Conservation (phyloP, 1,140 invertebrate species). For the Conus ventricosus region DNA sequence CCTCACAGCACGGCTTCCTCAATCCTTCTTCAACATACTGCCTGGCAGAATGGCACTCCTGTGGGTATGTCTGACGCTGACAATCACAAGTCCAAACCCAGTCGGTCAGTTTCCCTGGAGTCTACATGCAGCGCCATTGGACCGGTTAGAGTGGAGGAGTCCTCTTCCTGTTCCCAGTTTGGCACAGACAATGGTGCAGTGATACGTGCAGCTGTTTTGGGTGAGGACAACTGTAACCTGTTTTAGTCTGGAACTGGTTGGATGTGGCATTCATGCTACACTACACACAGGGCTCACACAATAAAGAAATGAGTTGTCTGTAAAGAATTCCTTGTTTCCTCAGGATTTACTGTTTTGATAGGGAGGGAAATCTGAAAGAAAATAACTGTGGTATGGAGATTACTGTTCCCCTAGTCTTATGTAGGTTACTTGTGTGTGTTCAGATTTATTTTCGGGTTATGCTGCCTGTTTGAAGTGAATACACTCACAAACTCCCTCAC, state of each 20-base stretch:
- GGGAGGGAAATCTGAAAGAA: too few species aligned
- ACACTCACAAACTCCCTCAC: too few species aligned
- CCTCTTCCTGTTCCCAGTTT: conserved; percentile 43
- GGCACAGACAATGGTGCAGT: conserved; percentile 66
- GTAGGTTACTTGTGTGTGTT: too few species aligned
- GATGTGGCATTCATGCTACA: background rate
- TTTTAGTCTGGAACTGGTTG: background rate
- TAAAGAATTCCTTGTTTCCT: background rate
- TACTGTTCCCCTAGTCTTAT: too few species aligned
- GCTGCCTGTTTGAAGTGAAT: too few species aligned
- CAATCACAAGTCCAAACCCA: conserved; percentile 6
- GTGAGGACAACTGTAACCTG: conserved; percentile 43
- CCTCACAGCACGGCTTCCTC: conserved; percentile 46
- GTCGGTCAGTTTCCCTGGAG: conserved; percentile 18
- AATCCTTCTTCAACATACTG: conserved; percentile 32
- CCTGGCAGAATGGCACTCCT: conserved; percentile 15
- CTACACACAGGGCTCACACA: background rate
- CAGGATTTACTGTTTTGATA: too few species aligned
- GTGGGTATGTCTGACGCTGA: conserved; percentile 17
- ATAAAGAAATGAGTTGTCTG: background rate
- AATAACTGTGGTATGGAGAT: too few species aligned
- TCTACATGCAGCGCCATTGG: background rate
- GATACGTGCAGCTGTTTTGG: conserved; percentile 61
- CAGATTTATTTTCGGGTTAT: too few species aligned
- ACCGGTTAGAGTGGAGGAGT: conserved; percentile 17